These are phyloP conservation scores for Seriola rivoliana DNA, from an alignment of 2,113 vertebrate species.

Conservation along the genomic window DNA sequence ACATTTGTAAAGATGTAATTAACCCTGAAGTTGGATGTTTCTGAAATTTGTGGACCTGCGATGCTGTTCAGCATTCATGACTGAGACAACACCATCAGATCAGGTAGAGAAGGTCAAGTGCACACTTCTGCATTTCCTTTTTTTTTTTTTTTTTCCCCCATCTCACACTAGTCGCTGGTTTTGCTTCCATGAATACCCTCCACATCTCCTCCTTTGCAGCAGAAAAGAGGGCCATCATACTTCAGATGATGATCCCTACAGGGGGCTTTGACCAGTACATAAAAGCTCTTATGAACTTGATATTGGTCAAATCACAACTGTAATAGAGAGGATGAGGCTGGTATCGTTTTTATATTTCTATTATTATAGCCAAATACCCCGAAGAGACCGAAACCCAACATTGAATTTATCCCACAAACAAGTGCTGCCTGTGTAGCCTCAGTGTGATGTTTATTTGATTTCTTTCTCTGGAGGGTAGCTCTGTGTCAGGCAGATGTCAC, in stretches of 20 bases:
- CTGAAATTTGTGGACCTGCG: not conserved
- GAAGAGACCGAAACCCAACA: constrained; percentile 14
- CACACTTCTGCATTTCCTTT: not conserved
- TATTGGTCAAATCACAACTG: not conserved
- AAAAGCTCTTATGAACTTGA: not conserved
- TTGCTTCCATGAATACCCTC: not conserved
- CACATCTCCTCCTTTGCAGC: constrained; percentile 16
- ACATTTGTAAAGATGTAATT: constrained; percentile 1
- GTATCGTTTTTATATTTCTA: constrained; percentile 18
- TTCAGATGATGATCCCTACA: not conserved
- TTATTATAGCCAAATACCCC: not conserved
- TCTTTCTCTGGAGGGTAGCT: too few relatives aligned
- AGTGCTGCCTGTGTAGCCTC: not conserved
- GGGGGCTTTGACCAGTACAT: not conserved
- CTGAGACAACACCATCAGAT: not conserved
- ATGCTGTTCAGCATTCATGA: not conserved
- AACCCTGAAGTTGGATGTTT: not conserved
- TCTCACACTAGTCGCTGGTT: not conserved
- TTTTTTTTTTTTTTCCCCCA: not conserved
- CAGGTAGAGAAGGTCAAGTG: not conserved
- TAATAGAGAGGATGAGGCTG: constrained; percentile 11
- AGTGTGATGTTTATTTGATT: not conserved
- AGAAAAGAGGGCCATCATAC: constrained; percentile 1
- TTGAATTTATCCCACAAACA: constrained; percentile 12
- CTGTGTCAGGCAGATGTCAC: not conserved